Base-by-base conservation (phyloP, 2,113 vertebrate species). In the Astur gentilis region DNA sequence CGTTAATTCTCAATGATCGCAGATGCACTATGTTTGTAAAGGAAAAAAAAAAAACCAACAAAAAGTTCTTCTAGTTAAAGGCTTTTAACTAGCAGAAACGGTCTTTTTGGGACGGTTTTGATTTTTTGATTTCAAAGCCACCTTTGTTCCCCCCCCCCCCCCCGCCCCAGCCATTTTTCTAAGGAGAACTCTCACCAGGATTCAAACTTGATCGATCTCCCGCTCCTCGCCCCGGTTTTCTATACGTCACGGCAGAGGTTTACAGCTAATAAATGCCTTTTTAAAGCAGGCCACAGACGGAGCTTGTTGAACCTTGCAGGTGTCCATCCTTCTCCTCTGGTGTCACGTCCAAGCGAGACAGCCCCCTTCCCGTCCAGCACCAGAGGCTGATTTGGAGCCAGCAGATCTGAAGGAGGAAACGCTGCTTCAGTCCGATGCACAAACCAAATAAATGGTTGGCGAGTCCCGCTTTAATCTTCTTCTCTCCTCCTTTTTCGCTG, bases 241-340 rank as follows among this genome's bases (percentile, higher is more conserved):
- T 95, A 77, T 19, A 54, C 23, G 0, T 57, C 89, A 83, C 20
- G 2, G 93, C 80, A 92, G 77, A 94, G 70, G 97, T 96, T 98
- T 95, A 97, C 94, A 93, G 92, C 32, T 86, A 88, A 95, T 80
- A 90, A 94, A 95, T 77, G 81, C 79, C 87, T 92, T 97, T 96
- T 93, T 54, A 86, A 83, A 94, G 89, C 93, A 93, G 93, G 66
- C 78, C 90, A 49, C 42, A 54, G 85, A 34, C 21, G 57, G 77
- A 93, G 91, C 69, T 78, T 60, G 70, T 82, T 66, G 94, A 84
- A 81, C 78, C 80, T 81, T 54, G 89, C 77, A 83, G 88, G 78
- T 71, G 25, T 38, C 86, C 67, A 13, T 73, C 83, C 80, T 84
- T 29, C n/a, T 66, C 45, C 83, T 79, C 71, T 5, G 1, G 50